These are phyloP conservation scores for Aricia artaxerxes DNA, from an alignment of 2,888 invertebrate genomes.

Conservation along the genomic window DNA sequence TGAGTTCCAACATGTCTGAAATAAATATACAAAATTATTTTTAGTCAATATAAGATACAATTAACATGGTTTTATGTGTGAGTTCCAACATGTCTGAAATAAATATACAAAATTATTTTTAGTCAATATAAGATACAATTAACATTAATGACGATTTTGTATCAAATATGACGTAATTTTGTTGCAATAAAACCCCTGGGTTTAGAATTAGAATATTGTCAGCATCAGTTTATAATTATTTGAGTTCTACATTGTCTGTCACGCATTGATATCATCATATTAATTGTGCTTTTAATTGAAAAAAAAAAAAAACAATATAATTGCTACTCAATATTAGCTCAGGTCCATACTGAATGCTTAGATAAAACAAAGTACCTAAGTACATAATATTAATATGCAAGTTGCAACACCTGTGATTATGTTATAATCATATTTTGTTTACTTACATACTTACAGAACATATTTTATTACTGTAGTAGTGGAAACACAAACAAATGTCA, in stretches of 20 bases:
- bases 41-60: neutral
- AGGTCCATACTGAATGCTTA: conserved; percentile 16
- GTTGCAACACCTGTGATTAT: conserved; percentile 29
- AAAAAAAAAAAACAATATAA: neutral
- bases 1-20: neutral
- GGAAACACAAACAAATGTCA: neutral
- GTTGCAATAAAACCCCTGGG: no score
- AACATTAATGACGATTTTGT: no score
- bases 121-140: neutral
- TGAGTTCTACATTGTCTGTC: no score
- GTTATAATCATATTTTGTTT: conserved; percentile 29
- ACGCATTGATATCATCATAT: neutral
- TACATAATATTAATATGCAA: neutral
- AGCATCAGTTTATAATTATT: no score
- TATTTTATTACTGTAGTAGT: conserved; percentile 4
- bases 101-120: neutral
- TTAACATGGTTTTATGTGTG: neutral
- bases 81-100: neutral
- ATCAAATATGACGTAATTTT: no score
- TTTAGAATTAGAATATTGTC: no score
- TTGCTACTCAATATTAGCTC: neutral
- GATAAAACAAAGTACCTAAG: neutral
- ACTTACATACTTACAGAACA: neutral
- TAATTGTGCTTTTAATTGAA: neutral
- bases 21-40: neutral